Evolutionary conservation across 2,888 invertebrate genomes (phyloP), one percentile per base, ranked within the genome.

Genomic region (Tryphoninae sp.): DNA sequence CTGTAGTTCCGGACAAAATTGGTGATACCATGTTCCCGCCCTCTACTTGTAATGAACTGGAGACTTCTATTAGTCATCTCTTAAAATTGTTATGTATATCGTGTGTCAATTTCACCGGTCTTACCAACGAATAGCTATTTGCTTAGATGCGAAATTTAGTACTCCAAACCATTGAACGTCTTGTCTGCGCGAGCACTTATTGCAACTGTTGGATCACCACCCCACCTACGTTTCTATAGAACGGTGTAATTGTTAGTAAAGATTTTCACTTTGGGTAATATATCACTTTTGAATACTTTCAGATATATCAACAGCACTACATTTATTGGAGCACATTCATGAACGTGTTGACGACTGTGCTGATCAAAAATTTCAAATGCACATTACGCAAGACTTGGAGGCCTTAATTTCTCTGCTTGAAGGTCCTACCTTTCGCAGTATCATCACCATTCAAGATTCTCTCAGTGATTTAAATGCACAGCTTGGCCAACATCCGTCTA

Each of bases 391-490:
- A 89, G 97, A 98, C 90, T 93, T 98, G 75, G 96, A 96, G 89
- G 95, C 97, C 84, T 93, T 98, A 61, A 95, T 98, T 86, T 96
- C 96, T 84, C 94, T 98, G 83, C 90, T 97, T 84, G 97, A 98
- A 89, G 98, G 98, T 93, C 98, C 98, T 2, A 96, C 98, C 73
- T 96, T 98, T 88, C 95, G 96, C 84, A 97, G 97, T 89, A 96
- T 98, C 87, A 96, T 97, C 19, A 97, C 96, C 75, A 95, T 98
- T 81, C 96, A 98, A 93, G 98, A 98, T 91, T 98, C 98, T 0
- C 93, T 98, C 61, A 95, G 95, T 62, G 96, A 98, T 92, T 93
- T 98, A 75, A 97, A 97, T 84, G 95, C 95, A 40, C 98, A 98
- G 92, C 94, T 98, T 76, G 95, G 95, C 55, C 96, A 97, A 88